Base-by-base conservation (phyloP, 2,797 vertebrate species). In the Discoglossus pictus region DNA sequence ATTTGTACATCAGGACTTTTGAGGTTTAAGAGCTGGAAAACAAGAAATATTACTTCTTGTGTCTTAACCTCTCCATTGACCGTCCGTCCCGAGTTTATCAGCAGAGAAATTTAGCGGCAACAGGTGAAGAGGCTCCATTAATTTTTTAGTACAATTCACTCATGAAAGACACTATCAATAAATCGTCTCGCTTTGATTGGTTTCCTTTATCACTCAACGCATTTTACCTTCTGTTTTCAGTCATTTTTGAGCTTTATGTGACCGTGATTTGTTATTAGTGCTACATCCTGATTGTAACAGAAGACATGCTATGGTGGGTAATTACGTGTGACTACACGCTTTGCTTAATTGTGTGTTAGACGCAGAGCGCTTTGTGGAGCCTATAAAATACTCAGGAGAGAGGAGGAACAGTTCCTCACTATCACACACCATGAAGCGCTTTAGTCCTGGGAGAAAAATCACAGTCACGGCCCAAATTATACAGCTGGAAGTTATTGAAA, bases 1-100 rank as follows among this genome's bases (percentile, higher is more conserved):
- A 70, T 64, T 71, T 71, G 44, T 58, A 64, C 54, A n/a, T 23
- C 3, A 53, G 52, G 60, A 64, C 52, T 64, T 71, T 56, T 59
- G 52, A 71, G 52, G 61, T 64, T 64, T 64, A 3, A 64, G 27
- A 51, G 36, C 38, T 27, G n/a, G 38, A 27, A 18, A 10, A 8
- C n/a, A 17, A 58, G 44, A 64, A 43, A 51, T 36, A 64, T 17
- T 16, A 23, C 52, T 64, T 51, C 18, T 50, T 50, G 59, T 62
- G 17, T 35, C 15, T 34, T 71, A 58, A 71, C 52, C 67, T 70
- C 23, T 70, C 5, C 12, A 12, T 20, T 6, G 10, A 50, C 39
- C 8, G 35, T 4, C 6, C 4, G 11, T 13, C 10, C 1, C 9
- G 11, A n/a, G 35, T 7, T 16, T 40, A 13, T 6, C 13, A 1